Conservation (phyloP, 2,888 invertebrate species). For the Metellina segmentata region DNA sequence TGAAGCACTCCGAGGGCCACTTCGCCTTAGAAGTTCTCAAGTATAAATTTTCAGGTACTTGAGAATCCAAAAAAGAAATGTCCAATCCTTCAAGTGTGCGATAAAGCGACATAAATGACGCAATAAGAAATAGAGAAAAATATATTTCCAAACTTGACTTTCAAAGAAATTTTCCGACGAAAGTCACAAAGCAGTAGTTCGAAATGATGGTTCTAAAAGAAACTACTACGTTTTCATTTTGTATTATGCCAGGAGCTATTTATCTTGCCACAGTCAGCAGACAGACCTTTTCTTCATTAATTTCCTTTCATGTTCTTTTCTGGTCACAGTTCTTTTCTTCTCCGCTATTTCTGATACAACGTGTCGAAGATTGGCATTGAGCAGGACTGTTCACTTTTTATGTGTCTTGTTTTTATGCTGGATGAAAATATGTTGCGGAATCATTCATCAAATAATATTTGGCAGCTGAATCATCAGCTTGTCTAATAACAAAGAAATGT, state of each 20-base stretch:
- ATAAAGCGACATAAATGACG: conserved; percentile 11
- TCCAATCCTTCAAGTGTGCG: background rate
- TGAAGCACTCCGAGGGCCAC: background rate
- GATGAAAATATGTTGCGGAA: background rate
- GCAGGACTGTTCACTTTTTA: background rate
- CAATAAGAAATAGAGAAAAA: background rate
- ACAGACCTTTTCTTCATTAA: conserved; percentile 21
- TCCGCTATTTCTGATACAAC: background rate
- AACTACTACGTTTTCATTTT: conserved; percentile 42
- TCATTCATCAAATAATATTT: background rate
- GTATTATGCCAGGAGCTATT: conserved; percentile 29
- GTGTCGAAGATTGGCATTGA: background rate
- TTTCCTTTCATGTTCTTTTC: conserved; percentile 30
- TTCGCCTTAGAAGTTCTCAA: background rate
- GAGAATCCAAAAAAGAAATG: background rate
- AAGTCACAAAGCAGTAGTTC: conserved; percentile 29
- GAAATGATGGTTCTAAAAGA: background rate
- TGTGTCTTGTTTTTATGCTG: background rate
- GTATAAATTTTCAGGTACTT: background rate
- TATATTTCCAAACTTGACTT: conserved; percentile 16
- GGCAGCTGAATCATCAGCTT: background rate
- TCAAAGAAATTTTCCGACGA: conserved; percentile 11
- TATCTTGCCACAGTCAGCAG: conserved; percentile 13
- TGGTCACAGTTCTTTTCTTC: background rate
- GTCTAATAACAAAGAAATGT: background rate